Conservation (phyloP, 2,113 vertebrate species). For the Neogobius melanostomus region DNA sequence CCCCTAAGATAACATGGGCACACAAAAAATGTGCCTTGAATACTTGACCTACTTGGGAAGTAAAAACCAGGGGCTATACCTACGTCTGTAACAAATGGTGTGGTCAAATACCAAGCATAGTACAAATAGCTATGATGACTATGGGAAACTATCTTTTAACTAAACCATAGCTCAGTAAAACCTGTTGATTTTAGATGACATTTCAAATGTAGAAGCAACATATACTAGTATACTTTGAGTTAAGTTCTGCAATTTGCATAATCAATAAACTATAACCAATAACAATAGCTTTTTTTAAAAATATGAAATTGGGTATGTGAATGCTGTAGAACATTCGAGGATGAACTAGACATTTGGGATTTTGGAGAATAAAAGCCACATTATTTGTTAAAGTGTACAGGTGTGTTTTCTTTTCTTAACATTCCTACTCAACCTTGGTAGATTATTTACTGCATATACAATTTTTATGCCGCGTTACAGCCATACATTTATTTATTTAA, state of each 20-base stretch:
- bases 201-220: not conserved
- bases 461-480: too few relatives aligned
- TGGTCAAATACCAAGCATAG: not conserved
- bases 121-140: not conserved
- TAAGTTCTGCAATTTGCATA: not conserved
- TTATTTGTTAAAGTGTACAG: too few relatives aligned
- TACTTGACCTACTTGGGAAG: slow-evolving; percentile 1
- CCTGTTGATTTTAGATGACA: not conserved
- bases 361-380: too few relatives aligned
- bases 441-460: too few relatives aligned
- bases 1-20: not conserved
- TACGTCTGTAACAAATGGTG: not conserved
- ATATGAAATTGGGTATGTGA: not conserved
- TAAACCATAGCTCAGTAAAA: not conserved
- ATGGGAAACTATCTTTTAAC: not conserved
- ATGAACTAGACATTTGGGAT: too few relatives aligned
- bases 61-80: not conserved
- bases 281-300: too few relatives aligned
- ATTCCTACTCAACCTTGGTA: too few relatives aligned
- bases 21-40: not conserved
- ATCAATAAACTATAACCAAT: not conserved
- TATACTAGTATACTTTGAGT: not conserved
- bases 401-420: too few relatives aligned
- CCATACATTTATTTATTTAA: too few relatives aligned
- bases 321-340: too few relatives aligned